Conservation (phyloP, 2,113 vertebrate genomes). For the Eulemur rufifrons region DNA sequence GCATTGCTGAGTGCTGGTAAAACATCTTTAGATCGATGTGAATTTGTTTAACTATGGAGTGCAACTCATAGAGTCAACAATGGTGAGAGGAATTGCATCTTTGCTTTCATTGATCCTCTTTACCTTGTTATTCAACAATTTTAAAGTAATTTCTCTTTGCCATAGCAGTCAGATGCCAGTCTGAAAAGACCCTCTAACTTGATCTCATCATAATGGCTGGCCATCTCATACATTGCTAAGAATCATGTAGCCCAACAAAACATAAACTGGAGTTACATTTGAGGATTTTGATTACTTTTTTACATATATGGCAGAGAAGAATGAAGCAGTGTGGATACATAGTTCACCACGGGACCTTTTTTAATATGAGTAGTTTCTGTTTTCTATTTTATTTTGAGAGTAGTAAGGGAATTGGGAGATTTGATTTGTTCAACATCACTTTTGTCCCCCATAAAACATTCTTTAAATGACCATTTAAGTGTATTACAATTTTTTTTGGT, state of each 20-base stretch:
- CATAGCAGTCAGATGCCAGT: conserved; percentile 18
- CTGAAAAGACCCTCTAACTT: not conserved
- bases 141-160: conserved; percentile 5
- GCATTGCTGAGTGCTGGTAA: not conserved
- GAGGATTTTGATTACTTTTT: not conserved
- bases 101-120: conserved; percentile 7
- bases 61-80: not conserved
- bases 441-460: not conserved
- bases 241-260: not conserved
- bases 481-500: not conserved
- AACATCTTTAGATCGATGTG: conserved; percentile 36
- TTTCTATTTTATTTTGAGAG: not conserved
- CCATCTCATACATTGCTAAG: not conserved
- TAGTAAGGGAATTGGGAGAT: not conserved
- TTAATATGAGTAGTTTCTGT: not conserved
- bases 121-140: conserved; percentile 25
- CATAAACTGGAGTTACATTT: not conserved
- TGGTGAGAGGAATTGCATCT: not conserved
- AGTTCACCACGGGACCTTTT: not conserved
- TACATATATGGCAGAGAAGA: not conserved
- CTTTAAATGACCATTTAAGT: not conserved
- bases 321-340: not conserved
- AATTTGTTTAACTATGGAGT: not conserved
- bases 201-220: not conserved
- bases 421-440: not conserved